Base-by-base conservation (phyloP, 2,888 invertebrate genomes). In the Drosophila anomelani region DNA sequence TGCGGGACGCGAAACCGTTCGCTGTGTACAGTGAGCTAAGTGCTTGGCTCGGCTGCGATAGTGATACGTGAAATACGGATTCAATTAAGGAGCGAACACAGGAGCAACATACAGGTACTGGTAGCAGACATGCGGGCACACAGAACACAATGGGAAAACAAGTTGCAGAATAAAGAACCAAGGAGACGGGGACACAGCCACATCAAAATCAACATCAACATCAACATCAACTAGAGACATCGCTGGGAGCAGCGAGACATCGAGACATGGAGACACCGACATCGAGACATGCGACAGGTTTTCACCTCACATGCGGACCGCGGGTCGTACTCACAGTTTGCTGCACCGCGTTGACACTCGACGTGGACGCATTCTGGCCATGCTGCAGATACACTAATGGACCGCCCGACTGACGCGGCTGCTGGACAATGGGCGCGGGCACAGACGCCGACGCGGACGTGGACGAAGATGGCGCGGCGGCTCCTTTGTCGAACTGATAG, bases 401-500 rank as follows among this genome's bases (percentile, higher is more conserved):
- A 60, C 91, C 90, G 62, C 60, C 72, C 55, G 75, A 75, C 71
- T 90, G 64, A 20, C 64, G 90, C 5, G 90, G 90, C 75, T 90
- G 90, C 47, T 90, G 89, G 62, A 90, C 88, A 79, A 90, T 90
- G 66, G 90, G 85, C 66, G 80, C 85, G 69, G 78, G 81, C 64
- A 46, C 26, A 51, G 73, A 49, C 49, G 55, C 23, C 5, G 62
- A 44, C 26, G 57, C 34, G 29, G 73, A 38, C 23, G 75, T 36
- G 68, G 53, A 41, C 44, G 54, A 53, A 53, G 51, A 36, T 36
- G 46, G 56, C 43, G 59, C 43, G 79, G 82, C 82, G 87, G 85
- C 81, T 74, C 86, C 85, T 80, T 91, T 92, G 81, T 92, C 92
- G 75, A 92, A 92, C 75, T 92, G 92, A 85, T 92, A 92, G 82